Conservation (phyloP, 30 jellyfish, hydroid and myxozoan species). For the Hydractinia echinata region DNA sequence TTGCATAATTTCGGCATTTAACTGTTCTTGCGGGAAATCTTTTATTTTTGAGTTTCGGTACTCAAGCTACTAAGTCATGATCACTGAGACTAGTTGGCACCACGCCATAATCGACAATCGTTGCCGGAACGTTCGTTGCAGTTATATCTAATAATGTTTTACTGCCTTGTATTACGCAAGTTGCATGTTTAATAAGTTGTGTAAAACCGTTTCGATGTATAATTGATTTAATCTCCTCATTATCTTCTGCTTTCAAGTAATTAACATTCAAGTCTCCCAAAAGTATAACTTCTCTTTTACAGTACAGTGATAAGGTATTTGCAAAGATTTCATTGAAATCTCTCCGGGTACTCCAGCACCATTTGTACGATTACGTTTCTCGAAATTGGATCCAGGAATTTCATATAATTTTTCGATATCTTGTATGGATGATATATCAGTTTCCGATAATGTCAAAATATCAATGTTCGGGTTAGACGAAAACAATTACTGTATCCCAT, state of each 20-base stretch:
- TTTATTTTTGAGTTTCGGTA: background rate
- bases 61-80: slow-evolving; percentile 3
- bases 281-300: background rate
- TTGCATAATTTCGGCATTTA: background rate
- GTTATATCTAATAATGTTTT: background rate
- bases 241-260: background rate
- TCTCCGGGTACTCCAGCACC: background rate
- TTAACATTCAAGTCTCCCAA: background rate
- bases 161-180: background rate
- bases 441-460: background rate
- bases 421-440: background rate
- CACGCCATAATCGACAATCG: background rate
- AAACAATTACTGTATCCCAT: no score
- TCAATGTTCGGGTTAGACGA: slow-evolving; percentile 3
- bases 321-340: background rate
- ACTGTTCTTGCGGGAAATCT: background rate
- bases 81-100: slow-evolving; percentile 8
- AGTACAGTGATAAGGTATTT: background rate
- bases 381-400: background rate
- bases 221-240: background rate
- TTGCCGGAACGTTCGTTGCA: slow-evolving; percentile 2
- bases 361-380: background rate
- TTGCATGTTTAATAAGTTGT: background rate
- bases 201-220: background rate
- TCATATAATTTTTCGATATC: background rate